phyloP scores from a whole-genome alignment of 2,113 vertebrate genomes.

The Ceyx margarethae region DNA sequence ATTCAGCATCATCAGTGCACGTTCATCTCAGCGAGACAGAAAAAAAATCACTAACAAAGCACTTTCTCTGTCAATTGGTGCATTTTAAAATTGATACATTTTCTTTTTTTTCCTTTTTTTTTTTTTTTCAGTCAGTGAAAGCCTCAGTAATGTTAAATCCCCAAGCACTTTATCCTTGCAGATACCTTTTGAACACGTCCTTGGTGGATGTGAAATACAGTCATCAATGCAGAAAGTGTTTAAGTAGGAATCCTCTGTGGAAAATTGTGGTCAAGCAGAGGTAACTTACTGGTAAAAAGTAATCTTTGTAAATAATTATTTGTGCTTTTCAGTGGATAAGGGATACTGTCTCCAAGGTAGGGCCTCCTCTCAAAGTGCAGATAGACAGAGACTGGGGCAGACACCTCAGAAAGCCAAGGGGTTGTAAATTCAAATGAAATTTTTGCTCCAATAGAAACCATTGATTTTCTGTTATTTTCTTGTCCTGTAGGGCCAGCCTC shows the following conservation, averaged over 20 bases:
- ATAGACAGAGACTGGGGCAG: not conserved
- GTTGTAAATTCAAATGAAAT: not conserved
- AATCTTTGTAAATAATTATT: not conserved
- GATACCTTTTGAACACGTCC: not conserved
- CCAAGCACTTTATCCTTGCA: not conserved
- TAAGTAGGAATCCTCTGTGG: not conserved
- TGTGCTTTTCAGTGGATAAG: not conserved
- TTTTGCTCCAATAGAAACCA: not conserved
- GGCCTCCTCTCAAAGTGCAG: not conserved
- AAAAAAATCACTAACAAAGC: not conserved
- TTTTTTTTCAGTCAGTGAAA: not conserved
- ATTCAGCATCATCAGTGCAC: not conserved
- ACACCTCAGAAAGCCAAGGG: not conserved
- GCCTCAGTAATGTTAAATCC: not conserved
- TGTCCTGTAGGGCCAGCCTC: not conserved
- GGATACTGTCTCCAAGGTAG: not conserved
- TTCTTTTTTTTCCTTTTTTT: not conserved
- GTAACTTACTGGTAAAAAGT: not conserved
- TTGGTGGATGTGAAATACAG: not conserved
- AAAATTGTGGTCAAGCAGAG: not conserved
- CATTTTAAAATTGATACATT: not conserved
- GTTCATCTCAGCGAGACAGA: conserved; percentile 9
- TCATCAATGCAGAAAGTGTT: not conserved
- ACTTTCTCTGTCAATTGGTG: not conserved
- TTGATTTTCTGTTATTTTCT: not conserved